Percentiles rank a stretch among this genome's conserved stretches.
phyloP scores from a whole-genome alignment of 2,113 vertebrate species.

The Sminthopsis crassicaudata region DNA sequence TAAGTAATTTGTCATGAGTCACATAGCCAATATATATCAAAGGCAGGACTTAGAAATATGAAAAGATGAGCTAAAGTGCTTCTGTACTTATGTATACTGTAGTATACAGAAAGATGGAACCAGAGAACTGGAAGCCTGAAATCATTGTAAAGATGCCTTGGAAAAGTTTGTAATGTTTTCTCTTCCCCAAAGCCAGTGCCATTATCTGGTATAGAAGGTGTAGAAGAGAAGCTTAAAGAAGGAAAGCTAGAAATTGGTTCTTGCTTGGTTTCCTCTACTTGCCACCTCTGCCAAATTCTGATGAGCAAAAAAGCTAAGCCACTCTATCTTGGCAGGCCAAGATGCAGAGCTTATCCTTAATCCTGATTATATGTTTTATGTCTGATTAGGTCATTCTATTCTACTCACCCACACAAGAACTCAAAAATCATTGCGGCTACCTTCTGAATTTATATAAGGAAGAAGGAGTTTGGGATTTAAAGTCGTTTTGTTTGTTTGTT shows the following conservation, averaged over 20 bases:
- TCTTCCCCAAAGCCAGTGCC: neutral
- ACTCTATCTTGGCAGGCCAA: conserved; percentile 22
- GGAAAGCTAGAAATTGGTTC: conserved; percentile 13
- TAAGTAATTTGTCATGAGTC: neutral
- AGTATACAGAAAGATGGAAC: neutral
- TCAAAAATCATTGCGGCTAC: neutral
- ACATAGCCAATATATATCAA: neutral
- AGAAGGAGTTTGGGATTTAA: neutral
- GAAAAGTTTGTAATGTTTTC: neutral
- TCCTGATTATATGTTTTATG: conserved; percentile 43
- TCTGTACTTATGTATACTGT: neutral
- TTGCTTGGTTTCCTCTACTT: conserved; percentile 11
- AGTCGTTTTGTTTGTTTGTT: neutral
- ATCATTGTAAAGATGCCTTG: neutral
- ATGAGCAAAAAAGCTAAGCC: neutral
- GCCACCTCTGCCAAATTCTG: conserved; percentile 20
- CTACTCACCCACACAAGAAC: neutral
- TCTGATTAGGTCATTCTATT: conserved; percentile 33
- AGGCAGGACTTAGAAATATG: neutral
- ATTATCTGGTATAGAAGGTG: neutral
- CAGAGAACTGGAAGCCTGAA: neutral
- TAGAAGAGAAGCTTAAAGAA: conserved; percentile 21
- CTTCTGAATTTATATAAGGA: neutral
- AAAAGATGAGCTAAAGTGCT: neutral
- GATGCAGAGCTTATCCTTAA: conserved; percentile 52